Evolutionary conservation across 2,797 vertebrate species (phyloP).

Genomic region (Notoglanidium macrostoma): DNA sequence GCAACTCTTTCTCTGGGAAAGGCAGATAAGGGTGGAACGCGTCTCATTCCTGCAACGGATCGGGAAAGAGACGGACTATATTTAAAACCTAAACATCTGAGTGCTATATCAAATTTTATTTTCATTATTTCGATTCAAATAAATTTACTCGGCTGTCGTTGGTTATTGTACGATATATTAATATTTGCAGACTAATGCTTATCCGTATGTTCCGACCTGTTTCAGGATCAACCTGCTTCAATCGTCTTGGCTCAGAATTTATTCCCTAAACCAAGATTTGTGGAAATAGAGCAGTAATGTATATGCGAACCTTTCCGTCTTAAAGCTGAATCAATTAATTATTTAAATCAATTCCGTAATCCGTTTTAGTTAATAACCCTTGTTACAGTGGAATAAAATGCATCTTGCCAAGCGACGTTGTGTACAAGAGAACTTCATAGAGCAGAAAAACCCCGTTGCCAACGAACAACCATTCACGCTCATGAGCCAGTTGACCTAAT

Average conservation of each 20-base stretch:
- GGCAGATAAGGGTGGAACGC: not conserved
- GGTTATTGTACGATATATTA: not conserved
- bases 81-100: not conserved
- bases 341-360: too few species aligned
- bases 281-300: too few species aligned
- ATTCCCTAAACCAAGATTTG: too few species aligned
- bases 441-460: not conserved
- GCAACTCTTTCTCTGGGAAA: not conserved
- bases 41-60: not conserved
- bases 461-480: too few species aligned
- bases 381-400: not conserved
- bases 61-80: not conserved
- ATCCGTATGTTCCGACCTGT: not conserved
- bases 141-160: not conserved
- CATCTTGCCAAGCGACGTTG: not conserved
- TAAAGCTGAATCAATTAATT: not conserved
- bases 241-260: too few species aligned
- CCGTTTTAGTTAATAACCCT: not conserved
- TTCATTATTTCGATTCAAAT: not conserved
- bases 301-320: not conserved
- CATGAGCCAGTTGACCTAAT: too few species aligned
- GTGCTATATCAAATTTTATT: not conserved
- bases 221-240: too few species aligned
- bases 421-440: not conserved
- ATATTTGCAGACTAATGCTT: not conserved